phyloP scores from a whole-genome alignment of 2,797 vertebrate genomes.

The Chloroceryle inda region DNA sequence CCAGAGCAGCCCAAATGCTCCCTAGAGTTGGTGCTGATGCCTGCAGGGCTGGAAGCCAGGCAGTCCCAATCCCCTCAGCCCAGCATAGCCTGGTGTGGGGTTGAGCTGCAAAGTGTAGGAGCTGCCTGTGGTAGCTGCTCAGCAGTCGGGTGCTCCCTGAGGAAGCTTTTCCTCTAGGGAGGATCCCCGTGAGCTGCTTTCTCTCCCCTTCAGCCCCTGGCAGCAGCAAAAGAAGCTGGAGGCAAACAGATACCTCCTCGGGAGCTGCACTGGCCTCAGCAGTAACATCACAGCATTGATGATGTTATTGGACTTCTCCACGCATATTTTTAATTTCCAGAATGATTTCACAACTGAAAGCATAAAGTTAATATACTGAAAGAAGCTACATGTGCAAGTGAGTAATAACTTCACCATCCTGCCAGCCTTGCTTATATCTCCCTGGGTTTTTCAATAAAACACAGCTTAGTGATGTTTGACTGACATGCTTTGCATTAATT shows the following conservation, averaged over 20 bases:
- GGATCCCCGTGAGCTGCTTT: neutral
- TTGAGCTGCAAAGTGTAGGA: neutral
- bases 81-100: neutral
- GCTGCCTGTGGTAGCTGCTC: neutral
- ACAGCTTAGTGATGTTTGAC: neutral
- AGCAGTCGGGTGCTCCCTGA: neutral
- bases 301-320: neutral
- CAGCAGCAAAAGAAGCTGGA: neutral
- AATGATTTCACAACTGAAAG: neutral
- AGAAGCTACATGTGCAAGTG: neutral
- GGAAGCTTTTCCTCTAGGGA: neutral
- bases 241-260: neutral
- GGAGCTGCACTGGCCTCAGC: rapidly evolving
- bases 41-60: neutral
- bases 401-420: neutral
- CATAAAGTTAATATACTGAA: neutral
- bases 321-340: neutral
- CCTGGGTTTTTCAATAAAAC: neutral
- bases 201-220: neutral
- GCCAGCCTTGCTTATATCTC: neutral
- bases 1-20: neutral
- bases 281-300: neutral
- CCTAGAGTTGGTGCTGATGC: neutral
- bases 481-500: neutral
- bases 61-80: rapidly evolving